Percentiles rank a stretch among this genome's conserved stretches.
Conservation (phyloP, 2,797 vertebrate species). For the Lepus oiostolus region DNA sequence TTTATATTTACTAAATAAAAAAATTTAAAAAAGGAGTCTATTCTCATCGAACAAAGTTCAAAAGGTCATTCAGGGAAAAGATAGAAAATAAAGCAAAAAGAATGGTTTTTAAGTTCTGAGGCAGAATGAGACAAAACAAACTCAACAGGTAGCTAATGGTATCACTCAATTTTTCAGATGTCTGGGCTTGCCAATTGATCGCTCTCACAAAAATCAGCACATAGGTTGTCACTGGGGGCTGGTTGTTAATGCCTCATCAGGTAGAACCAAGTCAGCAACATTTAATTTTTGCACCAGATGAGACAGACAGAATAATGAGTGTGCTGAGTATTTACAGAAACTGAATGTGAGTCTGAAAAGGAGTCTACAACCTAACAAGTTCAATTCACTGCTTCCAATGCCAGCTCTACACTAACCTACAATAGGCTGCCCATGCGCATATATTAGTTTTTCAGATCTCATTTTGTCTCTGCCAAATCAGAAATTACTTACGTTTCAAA, state of each 20-base stretch:
- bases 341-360: conserved; percentile 6
- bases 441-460: not conserved
- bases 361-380: not conserved
- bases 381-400: not conserved
- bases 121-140: conserved; percentile 46
- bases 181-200: conserved; percentile 57
- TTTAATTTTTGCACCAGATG: conserved; percentile 62
- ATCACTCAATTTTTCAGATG: not conserved
- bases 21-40: not conserved
- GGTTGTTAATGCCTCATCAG: conserved; percentile 30
- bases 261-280: conserved; percentile 56
- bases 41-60: not conserved
- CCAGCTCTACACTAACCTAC: not conserved
- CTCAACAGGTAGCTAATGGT: not conserved
- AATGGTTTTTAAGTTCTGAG: not conserved
- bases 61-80: not conserved
- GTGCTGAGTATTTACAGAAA: conserved; percentile 45
- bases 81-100: not conserved
- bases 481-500: not conserved
- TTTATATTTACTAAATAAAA: too few species aligned
- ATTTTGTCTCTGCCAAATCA: not conserved
- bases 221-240: not conserved
- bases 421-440: not conserved
- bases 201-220: conserved; percentile 43
- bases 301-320: conserved; percentile 36